Evolutionary conservation across 92 coral and sea anemone genomes (phyloP).

Genomic region (Epizoanthus illoricatus): DNA sequence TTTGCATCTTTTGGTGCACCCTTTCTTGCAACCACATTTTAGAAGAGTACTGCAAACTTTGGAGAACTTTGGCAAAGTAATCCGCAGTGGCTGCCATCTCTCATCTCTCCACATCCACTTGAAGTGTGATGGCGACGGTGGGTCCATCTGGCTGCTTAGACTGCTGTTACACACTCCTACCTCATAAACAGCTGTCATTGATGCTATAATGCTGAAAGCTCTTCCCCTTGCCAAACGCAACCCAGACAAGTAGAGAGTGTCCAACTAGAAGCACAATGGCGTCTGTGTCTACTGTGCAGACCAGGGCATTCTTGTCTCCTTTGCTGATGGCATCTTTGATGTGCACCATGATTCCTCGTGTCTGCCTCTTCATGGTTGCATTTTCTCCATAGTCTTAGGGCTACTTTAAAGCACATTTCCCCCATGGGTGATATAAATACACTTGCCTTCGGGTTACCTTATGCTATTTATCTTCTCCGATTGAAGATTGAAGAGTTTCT

Average conservation of each 20-base stretch:
- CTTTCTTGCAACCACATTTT: no score
- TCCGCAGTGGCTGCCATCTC: no score
- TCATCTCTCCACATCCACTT: neutral
- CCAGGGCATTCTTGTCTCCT: neutral
- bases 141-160: neutral
- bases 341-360: neutral
- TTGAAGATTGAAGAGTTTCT: slow-evolving; percentile 43
- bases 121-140: neutral
- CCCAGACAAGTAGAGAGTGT: neutral
- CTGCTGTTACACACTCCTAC: neutral
- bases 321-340: slow-evolving; percentile 11
- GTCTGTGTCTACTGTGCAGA: slow-evolving; percentile 20
- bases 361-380: neutral
- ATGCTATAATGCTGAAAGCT: neutral
- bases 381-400: no score
- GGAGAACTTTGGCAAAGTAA: no score
- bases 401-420: no score
- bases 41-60: no score
- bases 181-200: neutral
- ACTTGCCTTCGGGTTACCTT: neutral
- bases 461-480: slow-evolving; percentile 4
- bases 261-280: slow-evolving; percentile 19
- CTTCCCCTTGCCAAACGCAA: neutral
- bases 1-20: no score
- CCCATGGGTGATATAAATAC: no score